phyloP scores from a whole-genome alignment of 2,888 invertebrate genomes.

The Chironomus tentans region DNA sequence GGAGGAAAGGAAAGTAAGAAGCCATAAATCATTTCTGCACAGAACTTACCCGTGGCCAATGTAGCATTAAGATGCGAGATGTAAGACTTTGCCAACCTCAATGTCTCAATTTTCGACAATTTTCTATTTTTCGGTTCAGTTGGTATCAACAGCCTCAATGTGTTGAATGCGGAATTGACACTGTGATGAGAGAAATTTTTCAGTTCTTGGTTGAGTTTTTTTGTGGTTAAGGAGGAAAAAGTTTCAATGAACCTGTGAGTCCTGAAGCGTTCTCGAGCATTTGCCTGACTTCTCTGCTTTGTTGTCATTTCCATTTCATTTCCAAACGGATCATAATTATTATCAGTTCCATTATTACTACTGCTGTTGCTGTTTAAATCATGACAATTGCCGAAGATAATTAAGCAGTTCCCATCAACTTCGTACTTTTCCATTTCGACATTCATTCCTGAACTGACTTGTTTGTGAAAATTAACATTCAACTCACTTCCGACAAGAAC shows the following conservation, averaged over 20 bases:
- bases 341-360: not conserved
- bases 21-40: not conserved
- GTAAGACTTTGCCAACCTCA: conserved; percentile 84
- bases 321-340: not conserved
- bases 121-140: conserved; percentile 92
- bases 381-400: conserved; percentile 5
- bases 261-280: conserved; percentile 71
- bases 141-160: conserved; percentile 77
- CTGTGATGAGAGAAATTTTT: conserved; percentile 43
- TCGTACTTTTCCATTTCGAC: not conserved
- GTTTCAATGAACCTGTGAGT: conserved; percentile 62
- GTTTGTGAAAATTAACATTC: not conserved
- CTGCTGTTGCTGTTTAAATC: not conserved
- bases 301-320: not conserved
- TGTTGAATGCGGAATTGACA: conserved; percentile 84
- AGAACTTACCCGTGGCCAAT: conserved; percentile 51
- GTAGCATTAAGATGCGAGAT: conserved; percentile 81
- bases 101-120: conserved; percentile 89
- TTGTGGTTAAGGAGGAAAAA: not conserved
- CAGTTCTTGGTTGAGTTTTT: not conserved
- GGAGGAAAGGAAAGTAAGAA: not conserved
- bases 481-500: not conserved
- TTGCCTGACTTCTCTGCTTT: conserved; percentile 66
- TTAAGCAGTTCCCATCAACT: conserved; percentile 12
- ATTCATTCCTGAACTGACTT: not conserved